These are phyloP conservation scores for Ormia ochracea DNA, from an alignment of 2,888 invertebrate genomes.

Conservation along the genomic window DNA sequence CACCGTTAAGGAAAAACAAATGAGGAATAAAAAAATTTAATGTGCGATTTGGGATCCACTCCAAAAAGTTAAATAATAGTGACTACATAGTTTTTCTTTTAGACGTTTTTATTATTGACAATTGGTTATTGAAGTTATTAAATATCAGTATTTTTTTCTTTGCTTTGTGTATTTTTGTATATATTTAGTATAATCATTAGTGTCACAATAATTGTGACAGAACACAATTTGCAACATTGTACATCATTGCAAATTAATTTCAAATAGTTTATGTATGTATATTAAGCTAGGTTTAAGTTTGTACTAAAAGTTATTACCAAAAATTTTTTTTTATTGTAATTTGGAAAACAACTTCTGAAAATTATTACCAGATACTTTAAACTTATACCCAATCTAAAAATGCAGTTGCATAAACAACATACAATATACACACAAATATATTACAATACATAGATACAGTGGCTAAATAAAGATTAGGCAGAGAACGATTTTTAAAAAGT, in stretches of 20 bases:
- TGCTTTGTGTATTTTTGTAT: neutral
- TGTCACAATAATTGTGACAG: neutral
- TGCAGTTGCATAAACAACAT: too few relatives aligned
- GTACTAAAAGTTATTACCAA: too few relatives aligned
- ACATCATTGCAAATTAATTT: neutral
- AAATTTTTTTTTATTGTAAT: too few relatives aligned
- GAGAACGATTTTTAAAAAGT: too few relatives aligned
- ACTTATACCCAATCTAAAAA: too few relatives aligned
- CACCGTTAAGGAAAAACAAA: neutral
- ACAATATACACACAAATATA: too few relatives aligned
- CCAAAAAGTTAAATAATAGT: conserved; percentile 39
- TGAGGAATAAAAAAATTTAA: neutral
- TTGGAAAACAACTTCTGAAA: too few relatives aligned
- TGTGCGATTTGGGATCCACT: conserved; percentile 12
- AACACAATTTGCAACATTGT: neutral
- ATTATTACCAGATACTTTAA: too few relatives aligned
- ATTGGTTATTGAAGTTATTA: too few relatives aligned
- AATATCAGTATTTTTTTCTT: neutral
- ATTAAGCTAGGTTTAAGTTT: neutral
- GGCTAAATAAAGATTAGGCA: too few relatives aligned
- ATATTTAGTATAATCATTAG: neutral
- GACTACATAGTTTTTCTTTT: neutral
- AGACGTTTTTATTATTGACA: conserved; percentile 24
- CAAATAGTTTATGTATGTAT: neutral
- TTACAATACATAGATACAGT: too few relatives aligned